phyloP scores from a whole-genome alignment of 1,140 invertebrate genomes.

The Saxidomus purpurata region DNA sequence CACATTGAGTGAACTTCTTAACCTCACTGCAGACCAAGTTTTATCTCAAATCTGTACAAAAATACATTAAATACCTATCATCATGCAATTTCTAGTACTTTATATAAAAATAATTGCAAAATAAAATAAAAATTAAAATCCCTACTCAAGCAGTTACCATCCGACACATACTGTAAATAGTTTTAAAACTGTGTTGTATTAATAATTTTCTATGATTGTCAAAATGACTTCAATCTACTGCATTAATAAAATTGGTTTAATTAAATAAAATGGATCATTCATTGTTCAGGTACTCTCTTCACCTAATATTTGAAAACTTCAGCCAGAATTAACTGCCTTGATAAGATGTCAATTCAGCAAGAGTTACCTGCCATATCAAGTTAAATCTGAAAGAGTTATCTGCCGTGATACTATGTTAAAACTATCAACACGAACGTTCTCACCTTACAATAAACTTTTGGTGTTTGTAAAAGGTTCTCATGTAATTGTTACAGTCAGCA shows the following conservation, averaged over 20 bases:
- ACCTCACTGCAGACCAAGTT: not conserved
- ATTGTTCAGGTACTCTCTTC: too few species aligned
- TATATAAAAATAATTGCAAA: constrained; percentile 28
- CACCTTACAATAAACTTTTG: too few species aligned
- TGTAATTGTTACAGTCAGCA: too few species aligned
- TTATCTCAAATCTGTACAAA: constrained; percentile 38
- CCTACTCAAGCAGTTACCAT: not conserved
- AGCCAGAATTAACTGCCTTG: too few species aligned
- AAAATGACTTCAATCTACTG: constrained; percentile 8
- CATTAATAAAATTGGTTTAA: constrained; percentile 6
- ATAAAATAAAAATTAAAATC: constrained; percentile 31
- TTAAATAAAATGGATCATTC: not conserved
- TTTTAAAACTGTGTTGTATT: not conserved
- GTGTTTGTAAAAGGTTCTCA: too few species aligned
- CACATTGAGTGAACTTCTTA: constrained; percentile 30
- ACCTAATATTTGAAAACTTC: too few species aligned
- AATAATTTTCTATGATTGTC: constrained; percentile 9
- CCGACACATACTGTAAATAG: not conserved
- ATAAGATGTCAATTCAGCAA: too few species aligned
- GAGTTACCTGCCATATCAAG: too few species aligned
- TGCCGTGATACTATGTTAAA: too few species aligned
- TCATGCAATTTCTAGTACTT: not conserved
- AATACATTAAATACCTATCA: constrained; percentile 21
- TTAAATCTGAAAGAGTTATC: too few species aligned
- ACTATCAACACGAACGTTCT: too few species aligned